Conservation (phyloP, 2,888 invertebrate species). For the Acleris emargana region DNA sequence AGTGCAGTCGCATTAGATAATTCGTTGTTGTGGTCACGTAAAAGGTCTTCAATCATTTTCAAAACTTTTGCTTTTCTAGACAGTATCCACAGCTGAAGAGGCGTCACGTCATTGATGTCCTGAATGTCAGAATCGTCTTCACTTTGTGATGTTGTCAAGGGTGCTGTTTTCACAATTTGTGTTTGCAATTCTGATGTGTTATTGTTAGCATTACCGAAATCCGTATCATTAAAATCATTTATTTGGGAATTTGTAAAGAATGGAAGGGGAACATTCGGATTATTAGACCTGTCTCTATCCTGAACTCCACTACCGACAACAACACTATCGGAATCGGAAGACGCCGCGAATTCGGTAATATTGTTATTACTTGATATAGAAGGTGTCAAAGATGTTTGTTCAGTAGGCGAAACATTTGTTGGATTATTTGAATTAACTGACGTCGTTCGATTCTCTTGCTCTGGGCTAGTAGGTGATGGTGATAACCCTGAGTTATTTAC, state of each 20-base stretch:
- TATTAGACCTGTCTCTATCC: conserved; percentile 48
- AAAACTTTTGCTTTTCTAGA: conserved; percentile 79
- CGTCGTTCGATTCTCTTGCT: conserved; percentile 56
- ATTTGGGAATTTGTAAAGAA: conserved; percentile 66
- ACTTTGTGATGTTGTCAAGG: conserved; percentile 16
- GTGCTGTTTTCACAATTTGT: conserved; percentile 44
- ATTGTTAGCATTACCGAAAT: conserved; percentile 42
- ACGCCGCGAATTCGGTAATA: conserved; percentile 45
- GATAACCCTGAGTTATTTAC: conserved; percentile 64
- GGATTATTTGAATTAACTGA: conserved; percentile 39
- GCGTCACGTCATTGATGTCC: conserved; percentile 64
- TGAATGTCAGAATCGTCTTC: conserved; percentile 50
- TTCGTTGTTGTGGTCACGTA: conserved; percentile 74
- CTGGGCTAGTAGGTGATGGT: conserved; percentile 48
- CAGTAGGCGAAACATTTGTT: conserved; percentile 36
- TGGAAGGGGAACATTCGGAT: conserved; percentile 58
- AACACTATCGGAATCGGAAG: conserved; percentile 48
- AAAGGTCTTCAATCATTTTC: conserved; percentile 78
- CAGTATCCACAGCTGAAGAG: conserved; percentile 71
- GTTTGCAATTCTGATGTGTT: conserved; percentile 40
- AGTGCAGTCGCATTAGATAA: conserved; percentile 64
- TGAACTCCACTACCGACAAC: conserved; percentile 47
- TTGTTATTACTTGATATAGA: conserved; percentile 39
- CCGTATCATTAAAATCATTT: conserved; percentile 54
- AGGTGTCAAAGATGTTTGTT: conserved; percentile 36